Conservation (phyloP, 1,140 invertebrate species). For the Pemphigus obesinymphae region DNA sequence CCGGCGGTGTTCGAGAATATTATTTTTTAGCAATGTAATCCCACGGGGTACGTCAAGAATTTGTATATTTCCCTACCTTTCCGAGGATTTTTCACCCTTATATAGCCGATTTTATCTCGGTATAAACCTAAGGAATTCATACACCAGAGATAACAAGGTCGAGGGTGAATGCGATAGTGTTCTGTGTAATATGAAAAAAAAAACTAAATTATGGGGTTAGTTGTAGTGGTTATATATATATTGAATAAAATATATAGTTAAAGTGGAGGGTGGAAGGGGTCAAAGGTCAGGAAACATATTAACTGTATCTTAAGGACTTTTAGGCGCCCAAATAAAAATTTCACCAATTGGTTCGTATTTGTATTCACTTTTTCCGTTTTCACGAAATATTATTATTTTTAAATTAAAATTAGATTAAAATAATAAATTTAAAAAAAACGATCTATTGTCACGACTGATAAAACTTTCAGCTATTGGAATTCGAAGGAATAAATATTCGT, state of each 20-base stretch:
- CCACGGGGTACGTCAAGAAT: not conserved
- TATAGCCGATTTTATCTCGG: not conserved
- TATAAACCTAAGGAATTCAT: not conserved
- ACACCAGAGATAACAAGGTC: not conserved
- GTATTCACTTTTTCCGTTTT: not conserved
- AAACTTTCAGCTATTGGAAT: not conserved
- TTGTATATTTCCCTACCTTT: not conserved
- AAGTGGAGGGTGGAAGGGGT: not conserved
- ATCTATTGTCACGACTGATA: not conserved
- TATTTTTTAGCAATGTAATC: slow-evolving; percentile 9
- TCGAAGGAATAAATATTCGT: slow-evolving; percentile 29
- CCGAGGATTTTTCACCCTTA: not conserved
- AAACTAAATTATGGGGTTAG: slow-evolving; percentile 6
- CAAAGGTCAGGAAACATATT: not conserved
- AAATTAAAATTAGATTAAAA: not conserved
- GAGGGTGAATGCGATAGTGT: not conserved
- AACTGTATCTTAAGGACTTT: not conserved
- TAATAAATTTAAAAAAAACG: not conserved
- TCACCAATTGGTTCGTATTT: not conserved
- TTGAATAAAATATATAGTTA: not conserved
- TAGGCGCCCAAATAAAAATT: not conserved
- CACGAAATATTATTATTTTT: not conserved
- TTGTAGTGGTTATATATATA: not conserved
- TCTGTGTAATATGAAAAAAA: not conserved
- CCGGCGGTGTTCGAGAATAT: not conserved